Conservation (phyloP, 2,888 invertebrate genomes). For the Drosophila macrospina region DNA sequence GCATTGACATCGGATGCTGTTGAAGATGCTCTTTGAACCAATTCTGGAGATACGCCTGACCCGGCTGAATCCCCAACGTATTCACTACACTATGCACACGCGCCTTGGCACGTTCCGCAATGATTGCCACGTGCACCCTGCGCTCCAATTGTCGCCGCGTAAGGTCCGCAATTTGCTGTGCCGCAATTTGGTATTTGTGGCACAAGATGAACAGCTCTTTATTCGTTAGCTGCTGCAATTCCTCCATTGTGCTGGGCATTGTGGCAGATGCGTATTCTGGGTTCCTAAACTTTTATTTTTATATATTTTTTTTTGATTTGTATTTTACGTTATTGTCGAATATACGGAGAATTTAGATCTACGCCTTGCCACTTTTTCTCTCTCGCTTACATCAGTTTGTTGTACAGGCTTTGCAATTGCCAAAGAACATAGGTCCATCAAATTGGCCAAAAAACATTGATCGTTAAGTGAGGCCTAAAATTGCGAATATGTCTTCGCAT, state of each 20-base stretch:
- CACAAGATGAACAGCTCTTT: constrained; percentile 50
- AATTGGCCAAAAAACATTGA: not conserved
- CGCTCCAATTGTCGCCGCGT: constrained; percentile 48
- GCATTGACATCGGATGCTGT: not conserved
- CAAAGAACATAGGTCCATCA: not conserved
- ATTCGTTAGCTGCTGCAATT: constrained; percentile 37
- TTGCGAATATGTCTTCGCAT: too few relatives aligned
- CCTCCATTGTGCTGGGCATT: constrained; percentile 20
- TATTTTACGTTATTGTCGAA: not conserved
- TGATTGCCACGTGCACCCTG: constrained; percentile 53
- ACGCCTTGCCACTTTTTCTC: not conserved
- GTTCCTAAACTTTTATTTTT: not conserved
- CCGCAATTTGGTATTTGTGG: constrained; percentile 26
- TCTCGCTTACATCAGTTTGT: not conserved
- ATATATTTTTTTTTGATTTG: not conserved
- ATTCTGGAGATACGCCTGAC: not conserved
- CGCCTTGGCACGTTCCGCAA: constrained; percentile 50
- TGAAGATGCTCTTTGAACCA: constrained; percentile 4
- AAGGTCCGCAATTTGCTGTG: not conserved
- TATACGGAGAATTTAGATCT: constrained; percentile 32
- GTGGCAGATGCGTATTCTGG: not conserved
- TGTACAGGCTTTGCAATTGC: not conserved
- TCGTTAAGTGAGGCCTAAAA: too few relatives aligned
- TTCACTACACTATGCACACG: constrained; percentile 23
- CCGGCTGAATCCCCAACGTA: not conserved